Percentiles rank a stretch among this genome's conserved stretches.
phyloP scores from a whole-genome alignment of 2,888 invertebrate species.

The Protonemura montana region DNA sequence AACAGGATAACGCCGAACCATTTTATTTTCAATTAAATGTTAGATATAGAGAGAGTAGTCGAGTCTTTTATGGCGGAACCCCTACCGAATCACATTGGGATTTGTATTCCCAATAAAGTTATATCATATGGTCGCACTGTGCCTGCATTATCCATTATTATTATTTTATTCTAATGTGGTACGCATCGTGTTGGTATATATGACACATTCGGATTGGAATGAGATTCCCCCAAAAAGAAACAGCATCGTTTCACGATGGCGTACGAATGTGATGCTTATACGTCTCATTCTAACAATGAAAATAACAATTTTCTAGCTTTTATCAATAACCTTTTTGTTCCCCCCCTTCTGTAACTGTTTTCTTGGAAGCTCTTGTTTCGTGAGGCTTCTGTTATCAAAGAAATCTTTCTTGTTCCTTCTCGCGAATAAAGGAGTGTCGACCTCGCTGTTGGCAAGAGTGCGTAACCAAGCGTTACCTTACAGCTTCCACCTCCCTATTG shows the following conservation, averaged over 20 bases:
- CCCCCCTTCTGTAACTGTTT: neutral
- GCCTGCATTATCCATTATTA: neutral
- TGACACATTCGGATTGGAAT: neutral
- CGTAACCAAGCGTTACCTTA: neutral
- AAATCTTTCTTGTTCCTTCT: neutral
- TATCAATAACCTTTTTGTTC: neutral
- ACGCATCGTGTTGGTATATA: neutral
- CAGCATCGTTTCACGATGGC: neutral
- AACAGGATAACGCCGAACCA: neutral
- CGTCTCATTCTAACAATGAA: neutral
- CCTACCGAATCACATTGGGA: neutral
- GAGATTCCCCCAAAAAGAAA: neutral
- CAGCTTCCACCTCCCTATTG: neutral
- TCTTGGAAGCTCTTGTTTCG: neutral
- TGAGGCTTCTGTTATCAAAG: neutral
- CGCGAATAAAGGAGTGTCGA: neutral
- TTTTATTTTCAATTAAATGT: constrained; percentile 12
- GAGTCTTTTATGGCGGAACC: neutral
- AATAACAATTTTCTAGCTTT: neutral
- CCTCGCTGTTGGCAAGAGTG: neutral
- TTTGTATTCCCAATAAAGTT: neutral
- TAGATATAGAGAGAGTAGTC: neutral
- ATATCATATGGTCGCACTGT: neutral
- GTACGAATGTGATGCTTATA: neutral
- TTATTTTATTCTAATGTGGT: neutral